Evolutionary conservation across 2,888 invertebrate species (phyloP).

Genomic region (Euphydryas editha): DNA sequence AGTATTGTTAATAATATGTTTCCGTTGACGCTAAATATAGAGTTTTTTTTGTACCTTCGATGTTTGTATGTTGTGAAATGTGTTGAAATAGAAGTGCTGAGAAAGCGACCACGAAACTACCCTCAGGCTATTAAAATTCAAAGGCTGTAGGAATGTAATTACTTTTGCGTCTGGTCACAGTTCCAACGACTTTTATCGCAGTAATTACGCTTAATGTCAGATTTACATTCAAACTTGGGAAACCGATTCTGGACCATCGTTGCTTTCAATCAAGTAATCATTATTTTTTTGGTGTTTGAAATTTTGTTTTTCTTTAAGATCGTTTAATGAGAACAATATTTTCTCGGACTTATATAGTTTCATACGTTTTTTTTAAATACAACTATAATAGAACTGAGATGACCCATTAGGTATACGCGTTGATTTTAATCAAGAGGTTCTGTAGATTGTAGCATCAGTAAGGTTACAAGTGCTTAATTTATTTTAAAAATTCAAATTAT

Average conservation of each 20-base stretch:
- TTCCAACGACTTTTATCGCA: slow-evolving; percentile 70
- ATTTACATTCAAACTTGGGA: slow-evolving; percentile 62
- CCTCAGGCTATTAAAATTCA: slow-evolving; percentile 74
- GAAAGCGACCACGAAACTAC: slow-evolving; percentile 29
- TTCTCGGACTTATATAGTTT: not conserved
- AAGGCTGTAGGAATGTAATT: slow-evolving; percentile 80
- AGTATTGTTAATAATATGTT: not conserved
- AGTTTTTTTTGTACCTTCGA: slow-evolving; percentile 11
- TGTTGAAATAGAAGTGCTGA: slow-evolving; percentile 27
- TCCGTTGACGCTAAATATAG: slow-evolving; percentile 4
- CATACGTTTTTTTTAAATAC: too few relatives aligned
- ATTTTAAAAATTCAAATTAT: too few relatives aligned
- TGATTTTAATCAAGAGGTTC: too few relatives aligned
- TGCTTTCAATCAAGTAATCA: slow-evolving; percentile 26
- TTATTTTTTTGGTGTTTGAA: not conserved
- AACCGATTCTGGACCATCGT: slow-evolving; percentile 36
- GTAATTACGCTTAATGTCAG: slow-evolving; percentile 76
- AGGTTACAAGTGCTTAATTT: too few relatives aligned
- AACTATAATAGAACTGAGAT: too few relatives aligned
- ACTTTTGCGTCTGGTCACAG: slow-evolving; percentile 73
- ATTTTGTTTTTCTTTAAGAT: not conserved
- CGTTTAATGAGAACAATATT: not conserved
- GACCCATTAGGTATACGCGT: too few relatives aligned
- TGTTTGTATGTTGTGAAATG: slow-evolving; percentile 23
- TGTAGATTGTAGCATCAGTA: too few relatives aligned